Evolutionary conservation across 2,888 invertebrate species (phyloP), one percentile per base, ranked within the genome.

Genomic region (Cantharis rufa): DNA sequence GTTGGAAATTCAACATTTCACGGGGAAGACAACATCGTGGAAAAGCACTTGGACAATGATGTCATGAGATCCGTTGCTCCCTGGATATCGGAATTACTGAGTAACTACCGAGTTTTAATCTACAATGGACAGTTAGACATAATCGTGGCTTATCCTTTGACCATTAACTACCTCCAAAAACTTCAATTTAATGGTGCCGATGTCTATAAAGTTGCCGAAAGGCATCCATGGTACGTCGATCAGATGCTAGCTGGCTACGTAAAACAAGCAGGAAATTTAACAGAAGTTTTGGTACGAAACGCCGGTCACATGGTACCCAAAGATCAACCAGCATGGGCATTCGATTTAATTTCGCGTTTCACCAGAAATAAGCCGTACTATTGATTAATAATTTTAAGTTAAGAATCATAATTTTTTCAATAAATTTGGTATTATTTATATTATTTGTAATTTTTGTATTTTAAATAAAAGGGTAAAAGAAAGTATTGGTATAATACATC

Each of bases 41-140:
- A 96, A 85, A 83, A 89, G 7, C 90, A 93, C 85, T 87, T 98
- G 18, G 91, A 92, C 79, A 88, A 90, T 62, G 98, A 98, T 86
- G 90, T 96, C 0, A 94, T 96, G 94, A 92, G 95, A 84, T 94
- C 94, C 0, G 93, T 96, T 7, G 94, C 94, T 9, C 91, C 91
- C 0, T 93, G 93, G 91, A 89, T 96, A 73, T 89, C 92, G 0
- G 93, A 93, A 82, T 88, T 96, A 0, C 85, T 95, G 0, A 89
- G 92, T 48, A 88, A 92, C 82, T 94, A 94, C 83, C 89, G 91
- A 85, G 92, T 96, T n/a, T 90, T 97, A 66, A 91, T 97, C 77
- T 98, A 97, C 86, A 97, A 93, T 85, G 98, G 98, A 0, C 97
- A 98, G 85, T 86, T 98, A 80, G 98, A 98, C 86, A 94, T 98